phyloP scores from a whole-genome alignment of 2,113 vertebrate species.

The Pardalotus punctatus region DNA sequence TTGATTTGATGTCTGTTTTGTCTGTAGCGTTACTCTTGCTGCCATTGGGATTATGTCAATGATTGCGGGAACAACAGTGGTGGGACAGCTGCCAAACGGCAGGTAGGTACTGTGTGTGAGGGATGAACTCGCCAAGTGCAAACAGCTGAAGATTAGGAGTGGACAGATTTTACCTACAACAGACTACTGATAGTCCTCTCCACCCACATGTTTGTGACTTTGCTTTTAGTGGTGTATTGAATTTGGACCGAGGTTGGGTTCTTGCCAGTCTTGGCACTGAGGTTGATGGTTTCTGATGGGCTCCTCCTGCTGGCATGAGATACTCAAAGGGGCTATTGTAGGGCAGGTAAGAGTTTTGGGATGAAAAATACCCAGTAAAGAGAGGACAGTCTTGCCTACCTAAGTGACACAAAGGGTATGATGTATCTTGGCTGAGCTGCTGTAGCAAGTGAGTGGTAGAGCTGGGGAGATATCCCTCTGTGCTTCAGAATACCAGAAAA shows the following conservation, averaged over 20 bases:
- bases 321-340: neutral
- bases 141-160: neutral
- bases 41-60: constrained; percentile 86
- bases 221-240: neutral
- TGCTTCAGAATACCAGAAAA: neutral
- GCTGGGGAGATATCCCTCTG: neutral
- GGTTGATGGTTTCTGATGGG: neutral
- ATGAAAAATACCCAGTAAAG: neutral
- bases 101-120: constrained; percentile 69
- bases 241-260: neutral
- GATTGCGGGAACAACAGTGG: constrained; percentile 81
- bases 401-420: neutral
- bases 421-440: neutral
- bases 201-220: neutral
- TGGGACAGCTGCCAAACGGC: constrained; percentile 86
- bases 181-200: neutral
- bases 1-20: neutral
- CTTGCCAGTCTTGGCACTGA: neutral
- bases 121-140: no score
- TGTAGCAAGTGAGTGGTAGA: neutral
- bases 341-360: neutral
- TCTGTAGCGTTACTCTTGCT: constrained; percentile 83
- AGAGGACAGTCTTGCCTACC: neutral
- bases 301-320: neutral
- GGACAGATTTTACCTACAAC: neutral